Percentiles rank a stretch among this genome's conserved stretches.
phyloP scores from a whole-genome alignment of 2,113 vertebrate genomes.

The Engystomops pustulosus region DNA sequence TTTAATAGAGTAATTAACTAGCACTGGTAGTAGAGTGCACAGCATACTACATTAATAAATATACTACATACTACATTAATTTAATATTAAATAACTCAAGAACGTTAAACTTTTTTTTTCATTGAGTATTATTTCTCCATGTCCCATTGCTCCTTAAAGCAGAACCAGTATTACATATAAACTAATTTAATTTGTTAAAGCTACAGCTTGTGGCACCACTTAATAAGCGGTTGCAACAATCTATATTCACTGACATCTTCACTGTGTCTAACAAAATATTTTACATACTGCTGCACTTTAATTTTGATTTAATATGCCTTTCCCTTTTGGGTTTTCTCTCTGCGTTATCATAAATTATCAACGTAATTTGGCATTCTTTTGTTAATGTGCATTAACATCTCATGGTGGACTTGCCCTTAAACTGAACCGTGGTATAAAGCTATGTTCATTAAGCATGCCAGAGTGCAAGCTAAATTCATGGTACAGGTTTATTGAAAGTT shows the following conservation, averaged over 20 bases:
- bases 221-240: constrained; percentile 23
- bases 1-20: not conserved
- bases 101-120: not conserved
- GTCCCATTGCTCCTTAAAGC: not conserved
- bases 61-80: not conserved
- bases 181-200: constrained; percentile 30
- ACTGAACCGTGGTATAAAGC: constrained; percentile 51
- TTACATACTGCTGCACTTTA: constrained; percentile 56
- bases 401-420: constrained; percentile 53
- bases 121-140: not conserved
- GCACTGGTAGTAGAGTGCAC: not conserved
- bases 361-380: constrained; percentile 54
- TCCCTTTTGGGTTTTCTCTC: constrained; percentile 57
- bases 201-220: constrained; percentile 32
- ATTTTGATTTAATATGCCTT: constrained; percentile 54
- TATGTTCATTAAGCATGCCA: constrained; percentile 54
- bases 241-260: constrained; percentile 43
- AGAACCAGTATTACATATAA: constrained; percentile 14
- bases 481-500: constrained; percentile 39
- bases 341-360: constrained; percentile 57
- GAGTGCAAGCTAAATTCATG: constrained; percentile 46
- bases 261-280: constrained; percentile 47
- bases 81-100: not conserved
- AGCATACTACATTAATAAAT: not conserved
- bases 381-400: constrained; percentile 57